Conservation (phyloP, 2,797 vertebrate genomes). For the Sebastes ruberrimus region DNA sequence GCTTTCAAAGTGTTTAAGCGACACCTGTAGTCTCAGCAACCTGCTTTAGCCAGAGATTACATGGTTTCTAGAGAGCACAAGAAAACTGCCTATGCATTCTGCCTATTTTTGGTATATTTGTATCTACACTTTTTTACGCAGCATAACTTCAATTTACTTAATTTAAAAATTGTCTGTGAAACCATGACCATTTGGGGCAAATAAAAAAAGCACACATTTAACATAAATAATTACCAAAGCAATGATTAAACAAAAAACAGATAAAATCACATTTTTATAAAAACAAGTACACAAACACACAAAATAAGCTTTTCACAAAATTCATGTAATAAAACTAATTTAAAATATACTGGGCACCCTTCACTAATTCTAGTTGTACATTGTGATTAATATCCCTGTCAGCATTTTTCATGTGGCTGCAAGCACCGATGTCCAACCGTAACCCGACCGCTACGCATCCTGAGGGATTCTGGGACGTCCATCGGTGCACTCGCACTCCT, state of each 20-base stretch:
- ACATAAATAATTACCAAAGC: background rate
- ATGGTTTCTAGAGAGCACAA: no score
- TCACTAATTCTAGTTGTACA: background rate
- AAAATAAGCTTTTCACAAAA: background rate
- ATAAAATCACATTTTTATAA: background rate
- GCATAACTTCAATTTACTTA: no score
- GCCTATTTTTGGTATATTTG: no score
- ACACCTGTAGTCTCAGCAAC: no score
- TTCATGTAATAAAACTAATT: background rate
- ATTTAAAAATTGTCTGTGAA: no score
- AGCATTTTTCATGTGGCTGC: background rate
- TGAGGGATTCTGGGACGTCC: slow-evolving; percentile 87
- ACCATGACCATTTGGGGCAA: background rate
- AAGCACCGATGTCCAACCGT: background rate
- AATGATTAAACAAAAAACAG: background rate
- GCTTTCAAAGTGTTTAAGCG: no score
- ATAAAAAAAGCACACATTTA: background rate
- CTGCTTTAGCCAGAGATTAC: no score
- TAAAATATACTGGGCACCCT: background rate
- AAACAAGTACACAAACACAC: background rate
- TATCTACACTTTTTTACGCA: no score
- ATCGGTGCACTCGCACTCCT: slow-evolving; percentile 94
- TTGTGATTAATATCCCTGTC: background rate
- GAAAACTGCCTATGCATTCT: no score
- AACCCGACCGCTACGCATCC: slow-evolving; percentile 61